A percentile compares a stretch with the other conserved stretches of the same genome.
Evolutionary conservation across 2,797 vertebrate genomes (phyloP).

Genomic region (Pelochelys cantorii): DNA sequence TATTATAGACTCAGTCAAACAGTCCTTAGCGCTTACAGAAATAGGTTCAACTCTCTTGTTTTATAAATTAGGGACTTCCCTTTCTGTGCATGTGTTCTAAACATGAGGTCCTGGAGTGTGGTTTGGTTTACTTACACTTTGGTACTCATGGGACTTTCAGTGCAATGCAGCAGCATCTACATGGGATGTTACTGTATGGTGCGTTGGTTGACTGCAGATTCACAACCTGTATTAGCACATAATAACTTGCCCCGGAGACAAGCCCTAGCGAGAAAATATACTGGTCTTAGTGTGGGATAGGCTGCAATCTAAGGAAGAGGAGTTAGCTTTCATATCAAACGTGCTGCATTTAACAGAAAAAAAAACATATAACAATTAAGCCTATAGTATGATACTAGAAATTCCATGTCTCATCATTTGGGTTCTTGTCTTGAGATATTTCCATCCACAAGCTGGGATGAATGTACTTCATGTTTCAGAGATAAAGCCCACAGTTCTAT

Average conservation of each 20-base stretch:
- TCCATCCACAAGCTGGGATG: not conserved
- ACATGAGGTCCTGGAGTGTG: not conserved
- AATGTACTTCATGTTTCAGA: not conserved
- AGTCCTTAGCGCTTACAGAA: not conserved
- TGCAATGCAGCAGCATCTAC: not conserved
- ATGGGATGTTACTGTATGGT: not conserved
- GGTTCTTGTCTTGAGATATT: not conserved
- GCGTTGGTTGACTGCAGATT: not conserved
- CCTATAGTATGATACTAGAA: conserved; percentile 51
- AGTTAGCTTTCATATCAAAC: not conserved
- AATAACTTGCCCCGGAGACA: not conserved
- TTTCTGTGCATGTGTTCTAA: not conserved
- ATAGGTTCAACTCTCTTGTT: not conserved
- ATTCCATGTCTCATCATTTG: not conserved
- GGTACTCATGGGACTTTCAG: not conserved
- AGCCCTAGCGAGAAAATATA: not conserved
- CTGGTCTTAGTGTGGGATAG: not conserved
- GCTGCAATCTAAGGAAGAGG: not conserved
- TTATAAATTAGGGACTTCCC: fast-evolving
- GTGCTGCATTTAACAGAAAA: fast-evolving
- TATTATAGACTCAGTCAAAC: not conserved
- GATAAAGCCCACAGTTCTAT: not conserved
- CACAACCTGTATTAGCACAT: not conserved
- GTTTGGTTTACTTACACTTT: not conserved
- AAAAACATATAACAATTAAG: conserved; percentile 52